Conservation (phyloP, 2,797 vertebrate species). For the Etheostoma perlongum region DNA sequence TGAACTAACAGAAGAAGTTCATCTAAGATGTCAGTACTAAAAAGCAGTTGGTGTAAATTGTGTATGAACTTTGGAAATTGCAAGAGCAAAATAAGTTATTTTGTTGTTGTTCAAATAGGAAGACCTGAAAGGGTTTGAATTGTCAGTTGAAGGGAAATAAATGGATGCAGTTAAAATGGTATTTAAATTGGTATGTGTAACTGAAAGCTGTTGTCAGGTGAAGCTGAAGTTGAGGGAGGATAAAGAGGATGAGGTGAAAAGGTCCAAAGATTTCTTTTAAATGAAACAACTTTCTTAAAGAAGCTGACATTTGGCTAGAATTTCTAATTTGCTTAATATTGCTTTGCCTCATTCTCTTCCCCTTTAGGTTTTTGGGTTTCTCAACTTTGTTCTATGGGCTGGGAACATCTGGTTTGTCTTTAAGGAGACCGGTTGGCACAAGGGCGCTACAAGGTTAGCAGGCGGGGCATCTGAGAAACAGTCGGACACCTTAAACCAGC, state of each 20-base stretch:
- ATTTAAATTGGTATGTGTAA: no score
- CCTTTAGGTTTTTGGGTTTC: constrained; percentile 93
- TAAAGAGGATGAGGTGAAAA: neutral
- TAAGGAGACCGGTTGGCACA: constrained; percentile 98
- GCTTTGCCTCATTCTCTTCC: constrained; percentile 10
- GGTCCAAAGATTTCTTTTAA: neutral
- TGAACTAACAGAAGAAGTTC: neutral
- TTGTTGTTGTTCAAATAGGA: neutral
- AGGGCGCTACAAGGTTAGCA: constrained; percentile 87
- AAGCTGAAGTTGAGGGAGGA: neutral
- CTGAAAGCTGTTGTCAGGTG: neutral
- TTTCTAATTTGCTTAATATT: neutral
- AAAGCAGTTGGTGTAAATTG: neutral
- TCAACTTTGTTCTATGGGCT: constrained; percentile 99
- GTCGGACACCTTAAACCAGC: constrained; percentile 87
- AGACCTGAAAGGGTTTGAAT: neutral
- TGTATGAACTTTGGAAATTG: neutral
- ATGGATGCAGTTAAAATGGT: no score
- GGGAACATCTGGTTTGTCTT: constrained; percentile 99
- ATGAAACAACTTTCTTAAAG: neutral
- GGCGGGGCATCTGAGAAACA: constrained; percentile 90
- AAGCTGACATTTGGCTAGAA: neutral
- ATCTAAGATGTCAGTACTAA: neutral
- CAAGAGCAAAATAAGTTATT: neutral
- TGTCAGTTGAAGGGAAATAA: neutral